Conservation (phyloP, 1,140 invertebrate species). For the Atta colombica region DNA sequence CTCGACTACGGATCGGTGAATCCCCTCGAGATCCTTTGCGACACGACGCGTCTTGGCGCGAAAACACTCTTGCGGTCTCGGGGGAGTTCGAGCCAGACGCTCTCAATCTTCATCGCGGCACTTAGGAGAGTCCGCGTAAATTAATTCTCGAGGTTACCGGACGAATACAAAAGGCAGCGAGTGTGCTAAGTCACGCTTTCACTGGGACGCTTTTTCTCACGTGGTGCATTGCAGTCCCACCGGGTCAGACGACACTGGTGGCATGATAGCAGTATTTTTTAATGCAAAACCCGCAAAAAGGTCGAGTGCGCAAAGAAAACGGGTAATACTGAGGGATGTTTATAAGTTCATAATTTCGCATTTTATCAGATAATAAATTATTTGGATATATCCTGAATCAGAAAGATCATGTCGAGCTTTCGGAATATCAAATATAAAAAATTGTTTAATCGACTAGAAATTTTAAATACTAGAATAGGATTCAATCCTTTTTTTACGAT, state of each 20-base stretch:
- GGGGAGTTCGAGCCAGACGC: conserved; percentile 63
- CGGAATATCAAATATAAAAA: background rate
- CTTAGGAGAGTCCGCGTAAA: conserved; percentile 71
- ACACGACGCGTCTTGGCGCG: conserved; percentile 65
- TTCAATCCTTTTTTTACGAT: background rate
- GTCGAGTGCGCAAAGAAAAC: background rate
- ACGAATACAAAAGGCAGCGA: conserved; percentile 68
- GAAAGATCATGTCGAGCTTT: background rate
- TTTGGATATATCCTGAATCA: background rate
- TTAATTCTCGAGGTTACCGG: conserved; percentile 69
- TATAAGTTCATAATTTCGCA: conserved; percentile 14
- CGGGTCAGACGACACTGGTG: conserved; percentile 15
- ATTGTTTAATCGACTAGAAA: conserved; percentile 12
- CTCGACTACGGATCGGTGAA: conserved; percentile 72
- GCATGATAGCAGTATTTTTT: conserved; percentile 56
- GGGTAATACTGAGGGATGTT: conserved; percentile 4
- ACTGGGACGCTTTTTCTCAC: conserved; percentile 61
- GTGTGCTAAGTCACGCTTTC: conserved; percentile 71
- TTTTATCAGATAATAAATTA: conserved; percentile 17
- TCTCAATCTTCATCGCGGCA: conserved; percentile 75
- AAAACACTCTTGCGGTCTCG: conserved; percentile 67
- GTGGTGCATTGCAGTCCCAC: conserved; percentile 31
- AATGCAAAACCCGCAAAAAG: conserved; percentile 21
- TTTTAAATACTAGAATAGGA: background rate
- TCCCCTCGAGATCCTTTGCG: conserved; percentile 68